Percentiles rank a stretch among this genome's conserved stretches.
Evolutionary conservation across 2,797 vertebrate species (phyloP).

Genomic region (Cryptoblepharus egeriae): DNA sequence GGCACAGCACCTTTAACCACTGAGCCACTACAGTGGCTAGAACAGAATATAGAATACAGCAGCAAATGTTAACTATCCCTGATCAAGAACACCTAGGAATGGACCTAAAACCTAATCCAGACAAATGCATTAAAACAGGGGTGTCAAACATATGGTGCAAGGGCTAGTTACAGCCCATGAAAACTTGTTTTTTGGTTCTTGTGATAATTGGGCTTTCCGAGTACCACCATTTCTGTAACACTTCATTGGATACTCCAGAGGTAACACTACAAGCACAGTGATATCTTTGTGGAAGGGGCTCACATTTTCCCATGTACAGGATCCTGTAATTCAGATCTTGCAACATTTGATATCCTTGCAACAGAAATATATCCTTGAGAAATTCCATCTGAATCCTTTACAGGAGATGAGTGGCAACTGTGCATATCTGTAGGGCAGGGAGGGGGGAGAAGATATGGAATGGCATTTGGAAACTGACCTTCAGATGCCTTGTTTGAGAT

Average conservation of each 20-base stretch:
- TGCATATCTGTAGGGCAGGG: not conserved
- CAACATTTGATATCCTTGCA: not conserved
- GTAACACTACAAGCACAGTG: not conserved
- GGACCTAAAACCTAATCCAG: no score
- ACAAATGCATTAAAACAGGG: no score
- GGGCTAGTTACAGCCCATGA: no score
- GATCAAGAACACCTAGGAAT: no score
- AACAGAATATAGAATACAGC: no score
- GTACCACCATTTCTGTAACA: no score
- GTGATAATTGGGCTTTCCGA: no score
- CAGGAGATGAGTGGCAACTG: not conserved
- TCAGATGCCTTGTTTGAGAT: not conserved
- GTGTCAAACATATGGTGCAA: no score
- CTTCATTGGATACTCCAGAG: not conserved
- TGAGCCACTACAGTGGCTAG: no score
- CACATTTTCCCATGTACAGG: not conserved
- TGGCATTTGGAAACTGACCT: not conserved
- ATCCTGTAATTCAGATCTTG: not conserved
- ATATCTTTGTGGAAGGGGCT: not conserved
- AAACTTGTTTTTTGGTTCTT: no score
- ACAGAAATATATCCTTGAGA: not conserved
- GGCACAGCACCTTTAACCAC: no score
- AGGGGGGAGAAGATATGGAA: not conserved
- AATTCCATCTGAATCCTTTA: not conserved
- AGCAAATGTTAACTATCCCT: no score